Evolutionary conservation across 1,140 invertebrate species (phyloP).

Genomic region (Portunus trituberculatus): DNA sequence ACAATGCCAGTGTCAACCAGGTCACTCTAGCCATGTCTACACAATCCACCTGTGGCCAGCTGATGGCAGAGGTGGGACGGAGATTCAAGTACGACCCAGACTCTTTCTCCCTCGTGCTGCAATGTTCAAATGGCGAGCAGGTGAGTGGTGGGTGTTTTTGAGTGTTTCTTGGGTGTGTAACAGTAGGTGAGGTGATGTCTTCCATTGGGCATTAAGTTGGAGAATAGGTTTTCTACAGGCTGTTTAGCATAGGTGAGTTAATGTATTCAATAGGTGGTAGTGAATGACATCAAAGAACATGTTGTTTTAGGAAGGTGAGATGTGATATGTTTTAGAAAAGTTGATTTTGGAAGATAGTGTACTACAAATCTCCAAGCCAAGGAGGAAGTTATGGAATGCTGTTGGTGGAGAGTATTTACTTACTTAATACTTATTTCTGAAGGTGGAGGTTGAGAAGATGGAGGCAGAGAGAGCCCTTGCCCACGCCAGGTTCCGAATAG

Average conservation of each 20-base stretch:
- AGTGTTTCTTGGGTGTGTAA: neutral
- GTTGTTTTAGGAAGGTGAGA: too few species aligned
- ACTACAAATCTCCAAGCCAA: too few species aligned
- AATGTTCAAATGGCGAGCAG: constrained; percentile 79
- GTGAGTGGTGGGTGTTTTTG: constrained; percentile 57
- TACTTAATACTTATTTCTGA: constrained; percentile 41
- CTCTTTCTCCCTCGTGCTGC: constrained; percentile 81
- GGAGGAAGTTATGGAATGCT: too few species aligned
- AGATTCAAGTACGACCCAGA: constrained; percentile 83
- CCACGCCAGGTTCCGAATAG: constrained; percentile 81
- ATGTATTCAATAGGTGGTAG: too few species aligned
- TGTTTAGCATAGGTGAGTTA: too few species aligned
- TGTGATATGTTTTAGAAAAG: too few species aligned
- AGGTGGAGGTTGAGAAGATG: constrained; percentile 78
- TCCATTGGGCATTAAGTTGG: too few species aligned
- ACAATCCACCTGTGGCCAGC: constrained; percentile 81
- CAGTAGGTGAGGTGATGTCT: too few species aligned
- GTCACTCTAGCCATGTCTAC: constrained; percentile 81
- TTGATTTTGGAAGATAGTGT: too few species aligned
- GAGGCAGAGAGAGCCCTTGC: constrained; percentile 79
- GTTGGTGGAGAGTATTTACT: too few species aligned
- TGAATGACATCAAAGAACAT: too few species aligned
- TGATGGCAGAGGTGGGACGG: constrained; percentile 82
- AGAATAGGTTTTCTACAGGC: too few species aligned
- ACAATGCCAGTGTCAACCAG: constrained; percentile 79